A percentile compares a stretch with the other conserved stretches of the same genome.
These are phyloP conservation scores for Hydrocynus forskahlii DNA, from an alignment of 2,797 vertebrate genomes.

Conservation along the genomic window DNA sequence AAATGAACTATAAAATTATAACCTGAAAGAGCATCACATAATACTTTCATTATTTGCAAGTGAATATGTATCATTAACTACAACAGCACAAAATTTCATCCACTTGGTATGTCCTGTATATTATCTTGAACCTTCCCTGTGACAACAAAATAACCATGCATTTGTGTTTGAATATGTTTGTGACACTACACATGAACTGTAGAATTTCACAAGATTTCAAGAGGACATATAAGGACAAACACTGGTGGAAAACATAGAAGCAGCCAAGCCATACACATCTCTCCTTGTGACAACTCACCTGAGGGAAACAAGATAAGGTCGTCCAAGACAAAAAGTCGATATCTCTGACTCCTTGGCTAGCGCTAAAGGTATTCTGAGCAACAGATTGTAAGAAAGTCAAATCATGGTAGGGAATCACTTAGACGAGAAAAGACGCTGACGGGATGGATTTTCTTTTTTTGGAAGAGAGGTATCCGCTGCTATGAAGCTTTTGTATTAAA, in stretches of 20 bases:
- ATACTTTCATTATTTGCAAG: constrained; percentile 17
- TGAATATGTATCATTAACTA: background rate
- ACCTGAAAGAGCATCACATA: constrained; percentile 13
- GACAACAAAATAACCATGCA: constrained; percentile 72
- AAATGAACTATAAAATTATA: constrained; percentile 25
- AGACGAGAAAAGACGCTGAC: constrained; percentile 56
- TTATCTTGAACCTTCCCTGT: constrained; percentile 1
- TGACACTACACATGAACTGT: constrained; percentile 55
- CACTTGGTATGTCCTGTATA: background rate
- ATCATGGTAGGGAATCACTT: constrained; percentile 80
- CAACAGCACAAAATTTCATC: background rate
- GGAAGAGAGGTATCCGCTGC: constrained; percentile 43
- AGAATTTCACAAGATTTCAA: constrained; percentile 63
- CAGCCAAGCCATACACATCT: constrained; percentile 75
- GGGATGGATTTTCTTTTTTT: constrained; percentile 51
- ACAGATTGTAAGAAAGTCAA: constrained; percentile 93
- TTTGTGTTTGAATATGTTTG: constrained; percentile 55
- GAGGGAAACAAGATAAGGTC: constrained; percentile 90
- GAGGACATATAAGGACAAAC: constrained; percentile 64
- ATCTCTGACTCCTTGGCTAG: constrained; percentile 98
- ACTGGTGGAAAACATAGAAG: constrained; percentile 64
- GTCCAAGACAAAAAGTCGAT: constrained; percentile 96
- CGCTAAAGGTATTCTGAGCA: constrained; percentile 98
- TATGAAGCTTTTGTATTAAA: constrained; percentile 20
- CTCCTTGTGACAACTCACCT: constrained; percentile 90